Percentiles rank a stretch among this genome's conserved stretches.
phyloP scores from a whole-genome alignment of 2,797 vertebrate genomes.

The Tenualosa ilisha region DNA sequence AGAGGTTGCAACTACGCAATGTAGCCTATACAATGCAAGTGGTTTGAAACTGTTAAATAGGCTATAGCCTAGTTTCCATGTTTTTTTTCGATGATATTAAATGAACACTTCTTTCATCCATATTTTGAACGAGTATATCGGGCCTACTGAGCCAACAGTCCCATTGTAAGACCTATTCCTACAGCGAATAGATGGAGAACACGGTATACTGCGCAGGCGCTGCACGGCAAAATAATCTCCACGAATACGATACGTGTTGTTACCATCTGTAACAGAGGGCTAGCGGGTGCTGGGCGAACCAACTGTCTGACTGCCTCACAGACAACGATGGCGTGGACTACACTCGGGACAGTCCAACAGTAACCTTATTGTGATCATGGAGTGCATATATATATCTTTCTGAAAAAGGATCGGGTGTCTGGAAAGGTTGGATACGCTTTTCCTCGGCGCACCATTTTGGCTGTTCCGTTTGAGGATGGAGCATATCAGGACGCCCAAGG shows the following conservation, averaged over 20 bases:
- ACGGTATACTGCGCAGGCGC: conserved; percentile 39
- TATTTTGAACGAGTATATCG: neutral
- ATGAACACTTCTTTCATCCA: neutral
- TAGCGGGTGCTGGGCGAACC: conserved; percentile 2
- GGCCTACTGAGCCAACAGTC: neutral
- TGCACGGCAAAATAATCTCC: conserved; percentile 2
- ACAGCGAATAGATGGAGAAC: neutral
- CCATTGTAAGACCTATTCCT: neutral
- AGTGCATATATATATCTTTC: neutral
- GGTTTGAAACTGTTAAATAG: too few relatives aligned
- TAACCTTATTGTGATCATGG: conserved; percentile 19
- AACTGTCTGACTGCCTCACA: conserved; percentile 6
- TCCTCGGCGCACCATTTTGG: conserved; percentile 45
- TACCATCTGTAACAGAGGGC: conserved; percentile 31
- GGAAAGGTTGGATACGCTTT: conserved; percentile 25
- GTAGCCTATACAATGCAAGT: too few relatives aligned
- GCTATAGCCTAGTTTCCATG: too few relatives aligned
- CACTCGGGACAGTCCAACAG: neutral
- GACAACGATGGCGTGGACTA: conserved; percentile 1
- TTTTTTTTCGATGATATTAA: too few relatives aligned
- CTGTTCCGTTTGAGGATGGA: conserved; percentile 51
- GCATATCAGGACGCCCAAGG: conserved; percentile 59
- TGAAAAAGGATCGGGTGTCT: conserved; percentile 23
- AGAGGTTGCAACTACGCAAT: too few relatives aligned
- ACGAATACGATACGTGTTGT: conserved; percentile 31